Evolutionary conservation across 1,140 invertebrate genomes (phyloP), one percentile per base, ranked within the genome.

Genomic region (Bombus pyrosoma): DNA sequence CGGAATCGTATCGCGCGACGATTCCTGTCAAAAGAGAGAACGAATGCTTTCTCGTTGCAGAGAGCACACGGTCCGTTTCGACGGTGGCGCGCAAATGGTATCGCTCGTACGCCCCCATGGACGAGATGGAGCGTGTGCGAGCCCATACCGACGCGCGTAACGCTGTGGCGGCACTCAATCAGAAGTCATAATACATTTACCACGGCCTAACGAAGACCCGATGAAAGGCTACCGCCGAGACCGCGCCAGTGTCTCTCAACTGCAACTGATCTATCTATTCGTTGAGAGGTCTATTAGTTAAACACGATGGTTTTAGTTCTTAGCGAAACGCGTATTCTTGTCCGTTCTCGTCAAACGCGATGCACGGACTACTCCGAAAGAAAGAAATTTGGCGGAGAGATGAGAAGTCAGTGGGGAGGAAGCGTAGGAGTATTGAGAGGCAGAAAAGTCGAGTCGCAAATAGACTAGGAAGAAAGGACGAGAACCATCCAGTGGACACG

Each of bases 171-270:
- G 85, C 86, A 87, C 89, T 92, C 91, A 91, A 92, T 92, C 91
- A 91, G 91, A 92, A 92, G 91, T 92, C 91, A 91, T 91, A 92
- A 92, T 91, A 91, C 88, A 91, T 91, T 92, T 92, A 92, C 87
- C 88, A 64, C 76, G 80, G 84, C 77, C 86, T 91, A 91, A 92
- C 87, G 91, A 92, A 92, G 91, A 91, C 86, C 77, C 86, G 90
- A 91, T 87, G 90, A 91, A 91, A 91, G 90, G 90, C 90, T 84
- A 79, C 83, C 87, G 85, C 75, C 86, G 90, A 85, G 89, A 89
- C 81, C 9, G 37, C 25, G 59, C 37, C 89, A 90, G 89, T 83
- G 87, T 39, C 77, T 86, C 87, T 90, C 86, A 81, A 75, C 72
- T n/a, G 32, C 9, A 34, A 3, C 10, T 25, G n/a, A 18, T 22